A percentile compares a stretch with the other conserved stretches of the same genome.
Evolutionary conservation across 2,113 vertebrate species (phyloP).

Genomic region (Daphoenositta chrysoptera): DNA sequence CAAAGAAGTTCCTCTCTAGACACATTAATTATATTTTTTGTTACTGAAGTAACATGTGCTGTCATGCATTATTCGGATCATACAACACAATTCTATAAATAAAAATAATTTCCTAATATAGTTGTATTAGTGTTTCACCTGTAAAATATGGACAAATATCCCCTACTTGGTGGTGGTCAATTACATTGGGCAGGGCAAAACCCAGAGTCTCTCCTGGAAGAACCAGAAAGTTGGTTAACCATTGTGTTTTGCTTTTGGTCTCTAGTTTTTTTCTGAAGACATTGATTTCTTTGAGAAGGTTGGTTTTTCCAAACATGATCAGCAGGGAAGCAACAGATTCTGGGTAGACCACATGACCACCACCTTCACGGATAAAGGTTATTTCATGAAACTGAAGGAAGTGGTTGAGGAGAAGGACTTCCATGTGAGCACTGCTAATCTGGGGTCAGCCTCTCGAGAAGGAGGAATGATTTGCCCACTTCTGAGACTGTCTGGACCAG

Average conservation of each 20-base stretch:
- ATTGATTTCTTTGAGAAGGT: not conserved
- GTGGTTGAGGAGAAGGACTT: not conserved
- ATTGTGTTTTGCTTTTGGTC: rapidly evolving
- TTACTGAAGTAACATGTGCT: not conserved
- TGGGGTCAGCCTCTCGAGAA: not conserved
- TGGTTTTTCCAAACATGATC: not conserved
- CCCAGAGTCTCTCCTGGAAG: not conserved
- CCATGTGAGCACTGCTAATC: rapidly evolving
- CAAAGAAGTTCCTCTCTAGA: not conserved
- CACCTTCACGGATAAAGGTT: not conserved
- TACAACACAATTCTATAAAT: not conserved
- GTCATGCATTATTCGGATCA: not conserved
- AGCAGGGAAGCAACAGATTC: not conserved
- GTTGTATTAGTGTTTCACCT: not conserved
- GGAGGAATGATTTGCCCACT: rapidly evolving
- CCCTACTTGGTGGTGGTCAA: not conserved
- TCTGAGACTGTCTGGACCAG: not conserved
- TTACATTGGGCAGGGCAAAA: not conserved
- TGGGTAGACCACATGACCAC: not conserved
- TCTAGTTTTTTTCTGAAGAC: not conserved
- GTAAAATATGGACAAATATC: not conserved
- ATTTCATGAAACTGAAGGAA: not conserved
- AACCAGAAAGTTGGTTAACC: not conserved
- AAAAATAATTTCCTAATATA: not conserved
- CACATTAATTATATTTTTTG: not conserved